Conservation (phyloP, 2,797 vertebrate species). For the Garrulus glandarius region DNA sequence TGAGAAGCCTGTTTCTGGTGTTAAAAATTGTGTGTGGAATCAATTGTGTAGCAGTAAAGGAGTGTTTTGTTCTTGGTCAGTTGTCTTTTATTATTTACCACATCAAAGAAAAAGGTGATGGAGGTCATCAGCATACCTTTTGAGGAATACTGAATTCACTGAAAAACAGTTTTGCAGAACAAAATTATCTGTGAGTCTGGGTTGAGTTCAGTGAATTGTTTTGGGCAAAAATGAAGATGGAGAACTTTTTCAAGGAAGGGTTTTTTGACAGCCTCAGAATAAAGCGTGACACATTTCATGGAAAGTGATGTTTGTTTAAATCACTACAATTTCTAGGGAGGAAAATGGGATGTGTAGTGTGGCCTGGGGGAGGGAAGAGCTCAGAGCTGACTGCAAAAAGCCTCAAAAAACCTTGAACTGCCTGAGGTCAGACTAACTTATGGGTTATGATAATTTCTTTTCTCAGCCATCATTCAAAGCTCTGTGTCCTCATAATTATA, state of each 20-base stretch:
- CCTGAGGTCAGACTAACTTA: not conserved
- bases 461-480: not conserved
- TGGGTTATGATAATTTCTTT: not conserved
- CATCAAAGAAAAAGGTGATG: not conserved
- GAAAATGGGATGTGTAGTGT: not conserved
- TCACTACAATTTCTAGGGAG: not conserved
- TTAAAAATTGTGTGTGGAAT: not conserved
- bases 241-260: not conserved
- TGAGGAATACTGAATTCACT: not conserved
- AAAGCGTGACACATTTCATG: not conserved
- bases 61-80: not conserved
- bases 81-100: not conserved
- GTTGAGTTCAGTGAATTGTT: not conserved
- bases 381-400: not conserved
- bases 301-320: not conserved
- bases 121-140: not conserved
- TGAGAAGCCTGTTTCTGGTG: not conserved
- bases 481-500: not conserved
- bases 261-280: not conserved
- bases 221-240: not conserved
- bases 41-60: not conserved
- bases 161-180: not conserved
- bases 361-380: not conserved
- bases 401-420: not conserved
- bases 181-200: not conserved